Conservation (phyloP, 2,888 invertebrate genomes). For the Gymnocheta viridis region DNA sequence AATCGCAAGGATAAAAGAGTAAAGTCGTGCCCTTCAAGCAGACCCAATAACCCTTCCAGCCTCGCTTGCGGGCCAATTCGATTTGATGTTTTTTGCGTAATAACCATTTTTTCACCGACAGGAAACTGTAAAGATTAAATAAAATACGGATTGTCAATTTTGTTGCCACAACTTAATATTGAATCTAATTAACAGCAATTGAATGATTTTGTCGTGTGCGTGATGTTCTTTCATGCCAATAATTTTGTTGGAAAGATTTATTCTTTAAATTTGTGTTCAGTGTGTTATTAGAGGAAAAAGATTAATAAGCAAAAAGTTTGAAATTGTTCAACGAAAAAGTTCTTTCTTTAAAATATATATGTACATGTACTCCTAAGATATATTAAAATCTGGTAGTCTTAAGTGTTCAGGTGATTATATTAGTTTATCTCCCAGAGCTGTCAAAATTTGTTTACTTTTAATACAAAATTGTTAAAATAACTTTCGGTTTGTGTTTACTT, state of each 20-base stretch:
- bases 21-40: slow-evolving; percentile 98
- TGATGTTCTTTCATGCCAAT: not conserved
- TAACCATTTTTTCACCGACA: slow-evolving; percentile 99
- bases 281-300: no score
- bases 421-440: no score
- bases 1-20: slow-evolving; percentile 97
- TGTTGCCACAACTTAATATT: not conserved
- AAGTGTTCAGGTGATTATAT: no score
- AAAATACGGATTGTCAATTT: not conserved
- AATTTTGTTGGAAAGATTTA: not conserved
- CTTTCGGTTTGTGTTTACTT: no score
- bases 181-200: slow-evolving; percentile 22
- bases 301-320: no score
- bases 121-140: slow-evolving; percentile 86
- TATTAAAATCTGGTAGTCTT: no score
- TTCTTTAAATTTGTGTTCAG: not conserved
- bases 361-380: no score
- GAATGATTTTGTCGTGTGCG: slow-evolving; percentile 15
- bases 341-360: no score
- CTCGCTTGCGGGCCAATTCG: slow-evolving; percentile 96
- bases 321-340: no score
- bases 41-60: slow-evolving; percentile 99
- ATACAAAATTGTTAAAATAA: no score
- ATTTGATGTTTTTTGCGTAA: slow-evolving; percentile 98
- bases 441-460: no score